A percentile compares a stretch with the other conserved stretches of the same genome.
Conservation (phyloP, 2,888 invertebrate genomes). For the Lysandra bellargus region DNA sequence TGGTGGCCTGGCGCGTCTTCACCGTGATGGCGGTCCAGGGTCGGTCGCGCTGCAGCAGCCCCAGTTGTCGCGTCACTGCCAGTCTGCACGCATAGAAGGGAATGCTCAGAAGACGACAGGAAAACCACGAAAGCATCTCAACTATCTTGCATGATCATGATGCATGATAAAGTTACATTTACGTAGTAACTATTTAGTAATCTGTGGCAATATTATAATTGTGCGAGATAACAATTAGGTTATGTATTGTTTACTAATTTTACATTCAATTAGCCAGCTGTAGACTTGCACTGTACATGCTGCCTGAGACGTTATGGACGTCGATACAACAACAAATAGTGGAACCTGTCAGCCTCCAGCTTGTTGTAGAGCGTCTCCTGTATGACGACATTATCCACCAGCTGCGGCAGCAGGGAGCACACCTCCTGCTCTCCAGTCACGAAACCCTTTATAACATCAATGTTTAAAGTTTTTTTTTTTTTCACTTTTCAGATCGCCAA, state of each 20-base stretch:
- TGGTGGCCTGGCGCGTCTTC: constrained; percentile 82
- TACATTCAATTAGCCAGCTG: too few relatives aligned
- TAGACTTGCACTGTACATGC: too few relatives aligned
- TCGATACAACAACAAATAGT: background rate
- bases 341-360: constrained; percentile 65
- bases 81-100: constrained; percentile 49
- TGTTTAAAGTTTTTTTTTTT: background rate
- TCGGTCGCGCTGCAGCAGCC: constrained; percentile 77
- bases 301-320: too few relatives aligned
- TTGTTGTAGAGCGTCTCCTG: constrained; percentile 60
- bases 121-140: background rate
- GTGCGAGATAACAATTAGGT: too few relatives aligned
- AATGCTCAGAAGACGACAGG: background rate
- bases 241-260: too few relatives aligned
- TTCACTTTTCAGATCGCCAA: background rate
- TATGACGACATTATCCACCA: constrained; percentile 67
- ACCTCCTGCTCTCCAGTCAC: constrained; percentile 83
- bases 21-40: constrained; percentile 83
- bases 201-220: too few relatives aligned
- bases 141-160: too few relatives aligned
- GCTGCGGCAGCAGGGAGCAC: constrained; percentile 73
- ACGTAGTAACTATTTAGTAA: too few relatives aligned
- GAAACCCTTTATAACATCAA: constrained; percentile 68
- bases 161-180: too few relatives aligned
- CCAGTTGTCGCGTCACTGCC: constrained; percentile 71